Conservation (phyloP, 2,113 vertebrate genomes). For the Oncorhynchus keta region DNA sequence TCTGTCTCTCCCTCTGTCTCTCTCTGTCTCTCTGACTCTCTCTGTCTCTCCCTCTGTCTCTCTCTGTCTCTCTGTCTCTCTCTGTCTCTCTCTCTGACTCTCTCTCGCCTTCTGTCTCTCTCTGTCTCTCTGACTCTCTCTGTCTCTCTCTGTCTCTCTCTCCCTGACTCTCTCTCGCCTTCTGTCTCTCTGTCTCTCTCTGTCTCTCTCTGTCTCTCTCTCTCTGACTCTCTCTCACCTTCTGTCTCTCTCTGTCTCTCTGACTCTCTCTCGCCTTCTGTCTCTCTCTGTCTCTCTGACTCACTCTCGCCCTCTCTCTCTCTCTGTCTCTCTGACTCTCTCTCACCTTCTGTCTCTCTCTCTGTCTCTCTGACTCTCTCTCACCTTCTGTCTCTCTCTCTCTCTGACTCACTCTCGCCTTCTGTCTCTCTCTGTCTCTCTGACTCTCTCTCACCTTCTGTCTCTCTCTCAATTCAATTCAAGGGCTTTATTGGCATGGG, state of each 20-base stretch:
- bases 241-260: too few relatives aligned
- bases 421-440: conserved; percentile 4
- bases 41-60: neutral
- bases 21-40: neutral
- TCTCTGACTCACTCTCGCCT: too few relatives aligned
- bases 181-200: neutral
- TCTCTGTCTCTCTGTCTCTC: conserved; percentile 13
- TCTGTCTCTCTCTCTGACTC: conserved; percentile 14
- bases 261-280: too few relatives aligned
- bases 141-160: too few relatives aligned
- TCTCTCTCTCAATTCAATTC: conserved; percentile 25
- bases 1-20: neutral
- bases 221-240: conserved; percentile 19
- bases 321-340: too few relatives aligned
- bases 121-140: too few relatives aligned
- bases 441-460: neutral
- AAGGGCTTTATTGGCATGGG: too few relatives aligned
- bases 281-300: neutral
- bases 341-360: too few relatives aligned
- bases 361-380: neutral
- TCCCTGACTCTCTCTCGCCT: neutral
- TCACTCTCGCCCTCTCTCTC: neutral
- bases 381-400: conserved; percentile 18
- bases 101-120: too few relatives aligned
- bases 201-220: neutral